phyloP scores from a whole-genome alignment of 2,888 invertebrate species.

The Pharmacophagus antenor region DNA sequence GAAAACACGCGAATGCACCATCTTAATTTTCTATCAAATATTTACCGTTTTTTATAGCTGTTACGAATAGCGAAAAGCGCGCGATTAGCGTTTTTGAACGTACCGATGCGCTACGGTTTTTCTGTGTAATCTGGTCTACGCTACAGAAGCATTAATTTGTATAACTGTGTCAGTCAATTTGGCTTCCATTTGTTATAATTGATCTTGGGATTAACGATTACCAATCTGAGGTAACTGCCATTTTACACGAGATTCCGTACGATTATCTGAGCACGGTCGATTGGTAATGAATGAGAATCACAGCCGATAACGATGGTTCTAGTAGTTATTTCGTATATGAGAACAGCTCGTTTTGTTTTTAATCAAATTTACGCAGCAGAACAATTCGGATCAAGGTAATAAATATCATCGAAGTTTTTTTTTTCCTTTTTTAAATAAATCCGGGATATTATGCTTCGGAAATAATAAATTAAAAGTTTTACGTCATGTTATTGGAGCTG shows the following conservation, averaged over 20 bases:
- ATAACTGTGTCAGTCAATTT: conserved; percentile 40
- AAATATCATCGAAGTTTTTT: conserved; percentile 11
- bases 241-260: conserved; percentile 42
- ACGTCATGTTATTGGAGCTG: not conserved
- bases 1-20: conserved; percentile 51
- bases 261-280: conserved; percentile 25
- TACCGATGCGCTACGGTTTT: conserved; percentile 64
- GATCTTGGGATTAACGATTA: conserved; percentile 37
- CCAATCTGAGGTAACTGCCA: conserved; percentile 41
- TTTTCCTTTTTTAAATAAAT: not conserved
- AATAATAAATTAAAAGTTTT: not conserved
- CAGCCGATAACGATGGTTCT: conserved; percentile 23
- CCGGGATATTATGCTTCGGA: not conserved
- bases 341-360: conserved; percentile 24
- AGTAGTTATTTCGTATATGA: conserved; percentile 19
- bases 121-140: conserved; percentile 50
- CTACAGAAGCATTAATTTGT: conserved; percentile 64
- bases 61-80: conserved; percentile 50
- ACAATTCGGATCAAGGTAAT: conserved; percentile 25
- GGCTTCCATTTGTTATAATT: conserved; percentile 58
- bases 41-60: conserved; percentile 53
- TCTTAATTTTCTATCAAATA: conserved; percentile 49
- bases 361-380: conserved; percentile 26
- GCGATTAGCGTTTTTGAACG: conserved; percentile 37
- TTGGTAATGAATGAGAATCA: conserved; percentile 26